Percentiles rank a stretch among this genome's conserved stretches.
Evolutionary conservation across 2,888 invertebrate species (phyloP).

Genomic region (Arrhopalites spinosus): DNA sequence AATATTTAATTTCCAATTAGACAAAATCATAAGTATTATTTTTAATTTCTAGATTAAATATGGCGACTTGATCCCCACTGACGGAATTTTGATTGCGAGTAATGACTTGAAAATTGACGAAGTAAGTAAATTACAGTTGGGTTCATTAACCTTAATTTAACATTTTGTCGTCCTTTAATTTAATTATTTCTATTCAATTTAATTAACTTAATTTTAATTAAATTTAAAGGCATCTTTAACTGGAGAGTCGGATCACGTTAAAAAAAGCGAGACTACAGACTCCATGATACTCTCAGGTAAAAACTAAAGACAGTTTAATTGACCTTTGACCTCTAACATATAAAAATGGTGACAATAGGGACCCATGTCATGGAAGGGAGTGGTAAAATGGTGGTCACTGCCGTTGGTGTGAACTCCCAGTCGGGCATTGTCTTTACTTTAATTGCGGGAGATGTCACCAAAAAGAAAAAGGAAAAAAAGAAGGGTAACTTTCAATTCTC

Average conservation of each 20-base stretch:
- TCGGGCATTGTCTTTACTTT: conserved; percentile 99
- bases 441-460: conserved; percentile 90
- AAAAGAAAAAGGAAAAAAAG: conserved; percentile 65
- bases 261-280: conserved; percentile 90
- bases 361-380: conserved; percentile 99
- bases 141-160: too few relatives aligned
- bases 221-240: conserved; percentile 94
- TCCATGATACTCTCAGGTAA: conserved; percentile 94
- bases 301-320: conserved; percentile 17
- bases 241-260: conserved; percentile 99
- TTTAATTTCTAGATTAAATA: conserved; percentile 14
- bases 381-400: conserved; percentile 97
- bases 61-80: conserved; percentile 90
- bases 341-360: too few relatives aligned
- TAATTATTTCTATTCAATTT: too few relatives aligned
- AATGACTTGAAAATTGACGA: conserved; percentile 99
- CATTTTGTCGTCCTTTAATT: too few relatives aligned
- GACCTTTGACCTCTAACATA: too few relatives aligned
- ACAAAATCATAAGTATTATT: background rate
- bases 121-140: too few relatives aligned
- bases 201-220: too few relatives aligned
- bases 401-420: conserved; percentile 97
- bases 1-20: background rate
- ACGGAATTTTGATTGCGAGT: conserved; percentile 95
- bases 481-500: too few relatives aligned